Conservation (phyloP, 2,113 vertebrate species). For the Prietella phreatophila region DNA sequence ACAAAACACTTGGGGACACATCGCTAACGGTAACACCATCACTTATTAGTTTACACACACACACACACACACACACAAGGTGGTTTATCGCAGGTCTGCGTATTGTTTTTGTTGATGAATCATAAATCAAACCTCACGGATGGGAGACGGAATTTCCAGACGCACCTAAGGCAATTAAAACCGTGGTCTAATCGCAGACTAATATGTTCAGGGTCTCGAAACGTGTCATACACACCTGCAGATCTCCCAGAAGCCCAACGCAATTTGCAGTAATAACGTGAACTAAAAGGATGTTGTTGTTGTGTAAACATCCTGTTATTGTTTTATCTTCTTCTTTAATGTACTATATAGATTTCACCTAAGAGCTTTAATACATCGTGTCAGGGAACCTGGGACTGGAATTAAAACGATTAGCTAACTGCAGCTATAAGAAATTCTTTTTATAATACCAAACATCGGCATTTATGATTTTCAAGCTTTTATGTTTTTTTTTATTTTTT, state of each 20-base stretch:
- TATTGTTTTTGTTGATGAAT: not conserved
- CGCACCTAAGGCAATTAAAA: slow-evolving; percentile 25
- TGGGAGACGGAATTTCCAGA: slow-evolving; percentile 5
- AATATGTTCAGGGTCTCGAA: slow-evolving; percentile 7
- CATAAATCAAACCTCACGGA: not conserved
- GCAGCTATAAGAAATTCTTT: not conserved
- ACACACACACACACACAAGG: not conserved
- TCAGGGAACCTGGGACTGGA: not conserved
- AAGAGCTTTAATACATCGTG: not conserved
- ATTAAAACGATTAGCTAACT: not conserved
- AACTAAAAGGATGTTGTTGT: not conserved
- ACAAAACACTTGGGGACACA: not conserved
- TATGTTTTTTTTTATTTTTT: no score
- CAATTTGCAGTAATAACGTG: not conserved
- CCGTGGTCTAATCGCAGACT: not conserved
- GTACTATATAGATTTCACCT: not conserved
- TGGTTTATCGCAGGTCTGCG: not conserved
- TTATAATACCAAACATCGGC: no score
- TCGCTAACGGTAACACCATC: not conserved
- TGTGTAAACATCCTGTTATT: not conserved
- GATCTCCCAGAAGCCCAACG: slow-evolving; percentile 11
- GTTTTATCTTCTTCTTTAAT: not conserved
- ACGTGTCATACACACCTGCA: not conserved
- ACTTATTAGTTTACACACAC: not conserved
- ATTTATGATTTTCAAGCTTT: no score